Evolutionary conservation across 2,888 invertebrate species (phyloP), one percentile per base, ranked within the genome.

Genomic region (Drosophila cognata): DNA sequence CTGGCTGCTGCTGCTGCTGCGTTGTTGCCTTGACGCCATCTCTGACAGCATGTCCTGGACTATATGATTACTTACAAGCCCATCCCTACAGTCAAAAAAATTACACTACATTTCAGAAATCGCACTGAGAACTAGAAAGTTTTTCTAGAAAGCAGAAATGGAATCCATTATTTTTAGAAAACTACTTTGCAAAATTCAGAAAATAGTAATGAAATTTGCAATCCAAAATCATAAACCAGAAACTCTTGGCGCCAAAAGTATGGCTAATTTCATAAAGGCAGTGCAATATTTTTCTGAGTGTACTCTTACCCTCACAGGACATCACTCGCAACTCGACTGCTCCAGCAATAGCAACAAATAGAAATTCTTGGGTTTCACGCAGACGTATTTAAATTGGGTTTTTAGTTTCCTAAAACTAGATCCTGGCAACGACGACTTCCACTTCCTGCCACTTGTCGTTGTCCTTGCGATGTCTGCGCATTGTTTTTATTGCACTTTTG

Each of bases 391-490:
- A 64, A 56, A 71, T 72, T 80, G 62, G 67, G 80, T 75, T 66
- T 82, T 81, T 43, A 77, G 77, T 82, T 80, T 68, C 76, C 69
- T 7, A 43, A 51, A 51, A 60, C 31, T 43, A 41, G 58, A 50
- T 69, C 61, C 69, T 60, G 48, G 62, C 70, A 62, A 70, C 74
- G 46, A 41, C 55, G 11, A n/a, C 52, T 71, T 74, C 79, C 77
- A 74, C 65, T 71, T 78, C 70, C 77, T 75, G 79, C 78, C 84
- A 82, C 82, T 82, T 82, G 84, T 81, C 69, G 56, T 38, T 60
- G 48, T 60, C 76, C 64, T 51, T 57, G 66, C 61, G 48, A 7
- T 25, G 65, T 69, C 72, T 70, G 51, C 33, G 16, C 31, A 60
- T 75, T 65, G 74, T 65, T 81, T 53, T 67, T 63, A 64, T 63